Percentiles rank a stretch among this genome's conserved stretches.
phyloP scores from a whole-genome alignment of 2,888 invertebrate species.

The Caradrina kadenii region DNA sequence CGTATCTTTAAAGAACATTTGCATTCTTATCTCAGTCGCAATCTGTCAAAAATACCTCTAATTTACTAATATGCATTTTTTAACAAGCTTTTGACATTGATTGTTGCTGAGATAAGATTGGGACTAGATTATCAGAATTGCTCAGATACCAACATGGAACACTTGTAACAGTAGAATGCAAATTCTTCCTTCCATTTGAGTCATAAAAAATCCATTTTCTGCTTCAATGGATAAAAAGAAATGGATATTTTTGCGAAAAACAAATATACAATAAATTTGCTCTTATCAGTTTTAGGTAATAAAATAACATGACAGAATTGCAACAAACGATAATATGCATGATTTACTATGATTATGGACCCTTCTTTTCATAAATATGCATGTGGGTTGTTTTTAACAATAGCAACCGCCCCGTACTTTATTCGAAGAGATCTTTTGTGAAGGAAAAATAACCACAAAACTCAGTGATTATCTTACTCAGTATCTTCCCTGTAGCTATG shows the following conservation, averaged over 20 bases:
- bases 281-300: not conserved
- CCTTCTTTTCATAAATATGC: constrained; percentile 27
- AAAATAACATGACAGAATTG: constrained; percentile 10
- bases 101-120: too few species aligned
- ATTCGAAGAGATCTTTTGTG: constrained; percentile 15
- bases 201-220: not conserved
- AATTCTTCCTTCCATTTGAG: too few species aligned
- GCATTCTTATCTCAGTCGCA: too few species aligned
- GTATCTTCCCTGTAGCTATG: not conserved
- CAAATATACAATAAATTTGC: constrained; percentile 1
- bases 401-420: not conserved
- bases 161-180: too few species aligned
- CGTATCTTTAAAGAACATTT: too few species aligned
- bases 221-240: not conserved
- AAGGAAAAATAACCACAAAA: constrained; percentile 21
- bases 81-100: too few species aligned
- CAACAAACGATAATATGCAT: constrained; percentile 9
- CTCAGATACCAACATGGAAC: too few species aligned
- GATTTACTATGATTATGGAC: constrained; percentile 40
- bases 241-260: not conserved
- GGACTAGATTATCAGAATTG: too few species aligned
- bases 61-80: too few species aligned
- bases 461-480: not conserved
- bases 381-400: not conserved
- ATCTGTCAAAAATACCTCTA: too few species aligned